Conservation (phyloP, 2,113 vertebrate species). For the Calcarius ornatus region DNA sequence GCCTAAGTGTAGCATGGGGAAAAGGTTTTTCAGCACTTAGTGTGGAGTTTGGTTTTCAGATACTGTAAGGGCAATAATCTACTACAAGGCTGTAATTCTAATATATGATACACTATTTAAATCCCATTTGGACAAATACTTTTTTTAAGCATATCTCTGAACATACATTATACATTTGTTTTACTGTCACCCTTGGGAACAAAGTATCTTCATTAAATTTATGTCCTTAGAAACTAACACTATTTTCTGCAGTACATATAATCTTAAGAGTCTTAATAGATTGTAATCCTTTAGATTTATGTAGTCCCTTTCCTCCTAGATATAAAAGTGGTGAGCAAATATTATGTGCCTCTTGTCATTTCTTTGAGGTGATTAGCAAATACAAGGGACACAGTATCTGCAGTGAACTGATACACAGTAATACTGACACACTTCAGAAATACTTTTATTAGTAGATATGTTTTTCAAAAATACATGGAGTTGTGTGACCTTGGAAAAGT, state of each 20-base stretch:
- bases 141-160: neutral
- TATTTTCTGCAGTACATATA: neutral
- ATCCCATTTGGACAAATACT: neutral
- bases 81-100: neutral
- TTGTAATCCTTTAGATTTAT: neutral
- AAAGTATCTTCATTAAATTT: neutral
- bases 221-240: neutral
- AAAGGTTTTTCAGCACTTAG: neutral
- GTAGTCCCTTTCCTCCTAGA: neutral
- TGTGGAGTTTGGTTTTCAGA: neutral
- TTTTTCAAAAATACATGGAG: neutral
- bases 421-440: neutral
- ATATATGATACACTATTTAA: neutral
- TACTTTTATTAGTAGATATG: neutral
- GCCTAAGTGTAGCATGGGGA: rapidly evolving
- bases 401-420: neutral
- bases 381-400: neutral
- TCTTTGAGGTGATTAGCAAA: neutral
- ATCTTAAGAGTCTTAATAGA: neutral
- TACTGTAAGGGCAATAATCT: neutral
- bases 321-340: neutral
- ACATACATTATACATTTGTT: neutral
- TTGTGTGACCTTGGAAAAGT: neutral
- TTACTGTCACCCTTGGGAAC: neutral
- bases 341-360: neutral